phyloP scores from a whole-genome alignment of 2,797 vertebrate species.

The Acrossocheilus fasciatus region DNA sequence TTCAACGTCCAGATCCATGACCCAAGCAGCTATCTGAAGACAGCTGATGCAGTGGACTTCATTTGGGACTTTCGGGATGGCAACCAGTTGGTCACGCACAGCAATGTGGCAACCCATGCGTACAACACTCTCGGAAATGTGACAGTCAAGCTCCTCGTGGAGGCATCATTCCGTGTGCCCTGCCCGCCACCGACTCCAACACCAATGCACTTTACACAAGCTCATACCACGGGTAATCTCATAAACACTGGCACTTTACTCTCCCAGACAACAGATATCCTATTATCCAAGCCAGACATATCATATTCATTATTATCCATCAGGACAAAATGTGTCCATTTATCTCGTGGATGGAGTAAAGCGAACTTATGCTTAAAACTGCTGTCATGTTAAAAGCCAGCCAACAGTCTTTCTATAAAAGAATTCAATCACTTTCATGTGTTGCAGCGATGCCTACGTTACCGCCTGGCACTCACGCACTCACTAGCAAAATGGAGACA shows the following conservation, averaged over 20 bases:
- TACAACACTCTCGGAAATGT: slow-evolving; percentile 83
- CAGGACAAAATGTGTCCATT: slow-evolving; percentile 8
- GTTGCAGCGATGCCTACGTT: slow-evolving; percentile 64
- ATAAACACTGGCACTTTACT: slow-evolving; percentile 19
- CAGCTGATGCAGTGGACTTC: slow-evolving; percentile 83
- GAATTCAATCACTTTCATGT: slow-evolving; percentile 14
- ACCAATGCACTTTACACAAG: slow-evolving; percentile 58
- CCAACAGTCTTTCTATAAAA: neutral
- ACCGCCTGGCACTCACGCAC: slow-evolving; percentile 63
- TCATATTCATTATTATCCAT: slow-evolving; percentile 2
- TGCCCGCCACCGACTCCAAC: slow-evolving; percentile 76
- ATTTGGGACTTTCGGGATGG: slow-evolving; percentile 93
- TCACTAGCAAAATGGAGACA: slow-evolving; percentile 67
- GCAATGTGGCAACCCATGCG: slow-evolving; percentile 73
- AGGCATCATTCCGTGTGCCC: slow-evolving; percentile 83
- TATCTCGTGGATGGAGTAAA: neutral
- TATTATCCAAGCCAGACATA: slow-evolving; percentile 11
- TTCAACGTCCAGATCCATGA: slow-evolving; percentile 89
- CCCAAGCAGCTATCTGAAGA: slow-evolving; percentile 89
- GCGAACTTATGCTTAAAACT: neutral
- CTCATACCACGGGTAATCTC: slow-evolving; percentile 68
- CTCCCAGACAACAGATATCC: neutral
- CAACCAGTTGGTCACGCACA: slow-evolving; percentile 84
- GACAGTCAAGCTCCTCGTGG: slow-evolving; percentile 85
- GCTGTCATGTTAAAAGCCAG: slow-evolving; percentile 7